These are phyloP conservation scores for Stegodyphus mimosarum DNA, from an alignment of 1,140 invertebrate species.

Conservation along the genomic window DNA sequence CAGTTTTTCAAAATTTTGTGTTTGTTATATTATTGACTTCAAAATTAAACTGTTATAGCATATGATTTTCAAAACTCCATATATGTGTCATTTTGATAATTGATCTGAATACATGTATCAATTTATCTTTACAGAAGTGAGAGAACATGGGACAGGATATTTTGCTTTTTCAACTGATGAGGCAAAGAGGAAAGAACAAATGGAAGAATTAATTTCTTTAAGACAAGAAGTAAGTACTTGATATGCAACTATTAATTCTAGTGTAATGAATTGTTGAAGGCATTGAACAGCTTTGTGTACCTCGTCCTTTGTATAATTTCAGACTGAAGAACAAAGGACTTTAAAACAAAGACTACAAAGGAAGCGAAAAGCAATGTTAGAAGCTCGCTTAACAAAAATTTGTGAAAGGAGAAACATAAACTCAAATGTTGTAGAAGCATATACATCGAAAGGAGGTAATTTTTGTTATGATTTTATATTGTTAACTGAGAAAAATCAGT, in stretches of 20 bases:
- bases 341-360: conserved; percentile 31
- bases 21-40: too few relatives aligned
- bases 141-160: conserved; percentile 89
- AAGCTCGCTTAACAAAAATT: conserved; percentile 42
- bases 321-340: conserved; percentile 36
- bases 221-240: conserved; percentile 69
- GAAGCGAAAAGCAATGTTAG: conserved; percentile 44
- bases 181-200: conserved; percentile 78
- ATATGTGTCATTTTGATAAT: too few relatives aligned
- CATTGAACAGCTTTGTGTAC: neutral
- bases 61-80: too few relatives aligned
- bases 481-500: neutral
- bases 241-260: neutral
- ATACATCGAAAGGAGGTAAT: conserved; percentile 1
- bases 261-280: too few relatives aligned
- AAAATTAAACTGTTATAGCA: too few relatives aligned
- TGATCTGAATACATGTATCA: too few relatives aligned
- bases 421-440: conserved; percentile 16
- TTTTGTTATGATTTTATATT: neutral
- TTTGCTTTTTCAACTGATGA: conserved; percentile 89
- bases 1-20: too few relatives aligned
- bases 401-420: conserved; percentile 56
- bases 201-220: conserved; percentile 78
- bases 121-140: conserved; percentile 72
- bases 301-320: neutral